Percentiles rank a stretch among this genome's conserved stretches.
Evolutionary conservation across 2,113 vertebrate genomes (phyloP).

Genomic region (Craseonycteris thonglongyai): DNA sequence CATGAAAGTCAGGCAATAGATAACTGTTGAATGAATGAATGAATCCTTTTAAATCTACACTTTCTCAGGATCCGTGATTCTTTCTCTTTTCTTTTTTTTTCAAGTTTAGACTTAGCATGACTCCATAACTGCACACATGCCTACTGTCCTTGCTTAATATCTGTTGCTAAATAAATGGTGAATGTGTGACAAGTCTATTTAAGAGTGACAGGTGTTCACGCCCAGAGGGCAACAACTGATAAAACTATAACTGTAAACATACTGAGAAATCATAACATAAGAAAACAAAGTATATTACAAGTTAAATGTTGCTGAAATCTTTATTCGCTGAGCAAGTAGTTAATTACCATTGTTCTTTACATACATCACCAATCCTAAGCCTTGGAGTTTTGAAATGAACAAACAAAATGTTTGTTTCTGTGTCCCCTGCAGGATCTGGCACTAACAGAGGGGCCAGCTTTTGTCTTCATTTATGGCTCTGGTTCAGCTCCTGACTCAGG

Average conservation of each 20-base stretch:
- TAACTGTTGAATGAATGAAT: background rate
- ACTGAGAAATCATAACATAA: background rate
- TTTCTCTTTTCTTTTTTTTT: background rate
- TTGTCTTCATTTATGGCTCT: background rate
- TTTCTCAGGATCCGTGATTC: no score
- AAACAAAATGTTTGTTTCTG: background rate
- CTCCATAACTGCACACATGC: background rate
- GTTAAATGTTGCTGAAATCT: background rate
- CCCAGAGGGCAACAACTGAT: background rate
- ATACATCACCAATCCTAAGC: background rate
- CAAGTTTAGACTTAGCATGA: background rate
- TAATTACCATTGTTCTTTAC: background rate
- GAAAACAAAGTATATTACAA: background rate
- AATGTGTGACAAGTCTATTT: background rate
- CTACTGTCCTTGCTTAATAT: background rate
- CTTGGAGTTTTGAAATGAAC: background rate
- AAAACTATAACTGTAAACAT: background rate
- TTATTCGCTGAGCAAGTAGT: background rate
- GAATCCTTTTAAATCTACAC: no score
- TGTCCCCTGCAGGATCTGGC: background rate
- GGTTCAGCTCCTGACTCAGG: background rate
- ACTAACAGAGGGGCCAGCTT: background rate
- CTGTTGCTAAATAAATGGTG: background rate
- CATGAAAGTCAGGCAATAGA: background rate
- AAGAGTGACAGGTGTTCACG: background rate